These are phyloP conservation scores for Melanaphis sacchari DNA, from an alignment of 1,140 invertebrate species.

Conservation along the genomic window DNA sequence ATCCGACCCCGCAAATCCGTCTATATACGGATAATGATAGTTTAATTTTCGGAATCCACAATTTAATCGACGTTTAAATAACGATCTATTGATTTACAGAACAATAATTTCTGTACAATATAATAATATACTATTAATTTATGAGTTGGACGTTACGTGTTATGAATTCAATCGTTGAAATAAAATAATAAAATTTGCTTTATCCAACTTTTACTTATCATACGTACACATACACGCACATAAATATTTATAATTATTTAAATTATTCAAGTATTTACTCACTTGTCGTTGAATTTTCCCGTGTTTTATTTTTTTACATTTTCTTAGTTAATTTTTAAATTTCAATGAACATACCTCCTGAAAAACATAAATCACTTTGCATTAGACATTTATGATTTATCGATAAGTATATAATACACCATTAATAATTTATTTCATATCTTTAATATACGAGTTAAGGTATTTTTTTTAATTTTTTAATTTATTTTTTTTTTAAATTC, in stretches of 20 bases:
- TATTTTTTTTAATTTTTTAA: no score
- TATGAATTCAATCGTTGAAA: not conserved
- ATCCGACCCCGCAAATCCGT: not conserved
- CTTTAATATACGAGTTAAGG: not conserved
- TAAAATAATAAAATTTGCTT: not conserved
- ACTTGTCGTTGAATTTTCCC: not conserved
- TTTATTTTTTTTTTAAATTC: not conserved
- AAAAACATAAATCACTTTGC: not conserved
- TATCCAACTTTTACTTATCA: not conserved
- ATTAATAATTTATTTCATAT: not conserved
- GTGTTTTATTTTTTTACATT: not conserved
- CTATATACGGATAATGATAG: not conserved
- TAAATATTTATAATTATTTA: not conserved
- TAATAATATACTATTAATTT: not conserved
- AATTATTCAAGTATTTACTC: constrained; percentile 14
- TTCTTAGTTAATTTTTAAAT: not conserved
- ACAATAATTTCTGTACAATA: not conserved
- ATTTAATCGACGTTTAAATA: no score
- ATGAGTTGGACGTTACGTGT: not conserved
- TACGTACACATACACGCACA: not conserved
- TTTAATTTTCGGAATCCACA: not conserved
- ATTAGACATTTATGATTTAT: not conserved
- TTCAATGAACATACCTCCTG: constrained; percentile 18
- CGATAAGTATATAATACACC: not conserved
- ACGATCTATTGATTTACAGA: not conserved